Conservation (phyloP, 92 coral and sea anemone species). For the Heteractis magnifica region DNA sequence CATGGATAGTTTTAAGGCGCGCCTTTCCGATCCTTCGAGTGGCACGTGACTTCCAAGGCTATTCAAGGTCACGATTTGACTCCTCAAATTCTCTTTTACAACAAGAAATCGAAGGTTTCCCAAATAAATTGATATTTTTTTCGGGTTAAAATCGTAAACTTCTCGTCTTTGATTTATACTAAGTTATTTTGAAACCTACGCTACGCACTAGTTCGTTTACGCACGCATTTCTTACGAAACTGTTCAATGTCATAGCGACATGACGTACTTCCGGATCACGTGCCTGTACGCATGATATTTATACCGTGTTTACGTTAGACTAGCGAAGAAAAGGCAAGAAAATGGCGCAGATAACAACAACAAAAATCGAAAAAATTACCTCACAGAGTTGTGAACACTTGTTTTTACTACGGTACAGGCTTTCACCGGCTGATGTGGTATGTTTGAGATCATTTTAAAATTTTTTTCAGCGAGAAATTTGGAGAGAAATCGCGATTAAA, state of each 20-base stretch:
- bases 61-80: not conserved
- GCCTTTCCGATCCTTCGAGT: not conserved
- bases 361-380: constrained; percentile 4
- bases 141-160: not conserved
- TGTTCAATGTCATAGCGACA: constrained; percentile 33
- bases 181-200: not conserved
- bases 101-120: not conserved
- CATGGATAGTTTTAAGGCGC: too few relatives aligned
- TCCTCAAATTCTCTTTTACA: not conserved
- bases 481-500: not conserved
- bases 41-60: not conserved
- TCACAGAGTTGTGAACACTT: constrained; percentile 25
- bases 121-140: not conserved
- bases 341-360: constrained; percentile 16
- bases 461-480: not conserved
- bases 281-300: not conserved
- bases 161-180: not conserved
- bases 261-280: constrained; percentile 24
- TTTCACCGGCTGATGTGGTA: constrained; percentile 82
- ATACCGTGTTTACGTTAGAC: constrained; percentile 2
- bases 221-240: not conserved
- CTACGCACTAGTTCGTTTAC: not conserved
- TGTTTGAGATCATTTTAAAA: constrained; percentile 18
- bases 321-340: not conserved
- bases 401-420: constrained; percentile 57